Percentiles rank a stretch among this genome's conserved stretches.
Evolutionary conservation across 2,113 vertebrate genomes (phyloP).

Genomic region (Brachirus orientalis): DNA sequence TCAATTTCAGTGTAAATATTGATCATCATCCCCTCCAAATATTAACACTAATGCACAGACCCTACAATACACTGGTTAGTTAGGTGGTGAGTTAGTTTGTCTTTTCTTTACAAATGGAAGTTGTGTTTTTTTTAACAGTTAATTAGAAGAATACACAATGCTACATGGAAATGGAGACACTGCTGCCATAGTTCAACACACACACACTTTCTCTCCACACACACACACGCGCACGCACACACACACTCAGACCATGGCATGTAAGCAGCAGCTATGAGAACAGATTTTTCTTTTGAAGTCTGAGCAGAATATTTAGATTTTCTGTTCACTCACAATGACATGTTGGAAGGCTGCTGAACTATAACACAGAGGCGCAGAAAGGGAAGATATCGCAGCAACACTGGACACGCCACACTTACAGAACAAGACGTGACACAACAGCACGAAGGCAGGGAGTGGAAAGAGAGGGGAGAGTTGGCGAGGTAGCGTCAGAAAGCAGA

Average conservation of each 20-base stretch:
- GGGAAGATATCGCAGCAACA: constrained; percentile 50
- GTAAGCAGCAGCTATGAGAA: constrained; percentile 40
- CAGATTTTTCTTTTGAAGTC: constrained; percentile 30
- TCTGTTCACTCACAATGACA: constrained; percentile 26
- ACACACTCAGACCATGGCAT: constrained; percentile 29
- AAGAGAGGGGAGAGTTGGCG: constrained; percentile 43
- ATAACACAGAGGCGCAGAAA: constrained; percentile 28
- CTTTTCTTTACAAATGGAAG: constrained; percentile 61
- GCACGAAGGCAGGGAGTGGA: constrained; percentile 49
- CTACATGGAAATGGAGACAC: constrained; percentile 42
- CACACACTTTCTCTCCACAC: background rate
- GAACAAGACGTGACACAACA: constrained; percentile 57
- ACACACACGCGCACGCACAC: constrained; percentile 1
- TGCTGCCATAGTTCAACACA: constrained; percentile 25
- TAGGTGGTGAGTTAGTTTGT: constrained; percentile 58
- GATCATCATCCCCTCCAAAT: constrained; percentile 38
- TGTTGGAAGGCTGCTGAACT: constrained; percentile 19
- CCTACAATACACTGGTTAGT: constrained; percentile 72
- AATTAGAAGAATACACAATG: constrained; percentile 45
- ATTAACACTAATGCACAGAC: constrained; percentile 74
- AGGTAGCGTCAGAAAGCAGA: constrained; percentile 73
- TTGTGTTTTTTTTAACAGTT: constrained; percentile 53
- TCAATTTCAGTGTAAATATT: constrained; percentile 56
- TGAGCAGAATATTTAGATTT: constrained; percentile 21
- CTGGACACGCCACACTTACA: constrained; percentile 57